Conservation (phyloP, 2,113 vertebrate genomes). For the Osmerus mordax region DNA sequence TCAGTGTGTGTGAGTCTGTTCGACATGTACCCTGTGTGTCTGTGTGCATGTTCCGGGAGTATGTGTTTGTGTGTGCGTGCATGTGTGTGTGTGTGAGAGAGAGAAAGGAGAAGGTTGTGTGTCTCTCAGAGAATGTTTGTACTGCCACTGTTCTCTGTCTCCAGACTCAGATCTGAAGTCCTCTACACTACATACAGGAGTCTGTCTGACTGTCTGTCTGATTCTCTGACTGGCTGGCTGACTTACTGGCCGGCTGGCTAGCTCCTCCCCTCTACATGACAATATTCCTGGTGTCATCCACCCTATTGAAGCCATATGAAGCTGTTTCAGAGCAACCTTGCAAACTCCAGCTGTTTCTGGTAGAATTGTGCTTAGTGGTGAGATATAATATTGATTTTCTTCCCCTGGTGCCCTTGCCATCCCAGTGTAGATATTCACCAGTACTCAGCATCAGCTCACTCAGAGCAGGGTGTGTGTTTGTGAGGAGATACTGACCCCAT, state of each 20-base stretch:
- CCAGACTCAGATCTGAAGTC: slow-evolving; percentile 36
- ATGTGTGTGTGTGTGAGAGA: slow-evolving; percentile 17
- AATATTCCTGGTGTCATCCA: slow-evolving; percentile 65
- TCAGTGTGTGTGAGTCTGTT: slow-evolving; percentile 25
- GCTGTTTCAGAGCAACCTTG: slow-evolving; percentile 74
- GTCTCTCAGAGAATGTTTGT: slow-evolving; percentile 53
- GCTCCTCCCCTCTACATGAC: not conserved
- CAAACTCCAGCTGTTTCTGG: slow-evolving; percentile 77
- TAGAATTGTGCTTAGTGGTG: slow-evolving; percentile 75
- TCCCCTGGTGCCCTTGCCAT: slow-evolving; percentile 68
- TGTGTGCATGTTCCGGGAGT: slow-evolving; percentile 15
- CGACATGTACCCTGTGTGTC: slow-evolving; percentile 13
- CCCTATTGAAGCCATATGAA: slow-evolving; percentile 68
- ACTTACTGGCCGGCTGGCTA: not conserved
- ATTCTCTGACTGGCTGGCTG: slow-evolving; percentile 28
- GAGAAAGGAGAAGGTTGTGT: slow-evolving; percentile 33
- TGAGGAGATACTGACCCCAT: slow-evolving; percentile 68
- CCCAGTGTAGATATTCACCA: slow-evolving; percentile 67
- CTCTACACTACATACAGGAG: slow-evolving; percentile 49
- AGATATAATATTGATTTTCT: slow-evolving; percentile 78
- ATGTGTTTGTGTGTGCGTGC: slow-evolving; percentile 35
- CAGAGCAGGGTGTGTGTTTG: slow-evolving; percentile 54
- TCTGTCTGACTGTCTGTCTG: slow-evolving; percentile 32
- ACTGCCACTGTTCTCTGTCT: slow-evolving; percentile 32
- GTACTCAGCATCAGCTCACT: slow-evolving; percentile 63